Base-by-base conservation (phyloP, 2,113 vertebrate species). In the Festucalex cinctus region DNA sequence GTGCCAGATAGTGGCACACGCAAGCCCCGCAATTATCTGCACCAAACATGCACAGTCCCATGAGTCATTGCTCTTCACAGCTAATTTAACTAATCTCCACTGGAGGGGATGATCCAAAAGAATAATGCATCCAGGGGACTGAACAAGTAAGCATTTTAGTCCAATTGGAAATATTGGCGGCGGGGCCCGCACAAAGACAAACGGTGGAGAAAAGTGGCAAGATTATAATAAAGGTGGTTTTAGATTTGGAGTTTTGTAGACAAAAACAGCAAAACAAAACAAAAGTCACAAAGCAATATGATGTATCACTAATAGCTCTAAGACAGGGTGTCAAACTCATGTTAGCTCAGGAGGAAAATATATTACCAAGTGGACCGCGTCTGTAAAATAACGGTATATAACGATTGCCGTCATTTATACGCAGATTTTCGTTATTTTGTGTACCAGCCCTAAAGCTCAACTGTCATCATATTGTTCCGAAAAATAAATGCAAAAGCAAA, bases 1-100 rank as follows among this genome's bases (percentile, higher is more conserved):
- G 75, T 78, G 81, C 85, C 78, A 83, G 80, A 79, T 77, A 76
- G 67, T 56, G 71, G 85, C 83, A 74, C 76, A 65, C 78, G 53
- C 80, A 78, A 54, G 22, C 76, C 73, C 79, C 75, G 74, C 78
- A 85, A 87, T 88, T 88, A 89, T 89, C 83, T 86, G 79, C 82
- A 86, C 74, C 83, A 88, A 88, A 88, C 86, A 90, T 57, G 77
- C 79, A 65, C 72, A 49, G 56, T 80, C 83, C 84, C 85, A 84
- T 44, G 70, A 87, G 81, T 79, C 89, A 83, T 44, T 80, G 85
- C 87, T 89, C 89, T 88, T 91, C 88, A 91, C 87, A 90, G 85
- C 77, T 88, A 90, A 90, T 90, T 90, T 87, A 88, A 81, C 86
- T 85, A 88, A 90, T 90, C 85, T 90, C 81, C 66, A 86, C 87